Evolutionary conservation across 2,888 invertebrate species (phyloP), one percentile per base, ranked within the genome.

Genomic region (Beris morrisii): DNA sequence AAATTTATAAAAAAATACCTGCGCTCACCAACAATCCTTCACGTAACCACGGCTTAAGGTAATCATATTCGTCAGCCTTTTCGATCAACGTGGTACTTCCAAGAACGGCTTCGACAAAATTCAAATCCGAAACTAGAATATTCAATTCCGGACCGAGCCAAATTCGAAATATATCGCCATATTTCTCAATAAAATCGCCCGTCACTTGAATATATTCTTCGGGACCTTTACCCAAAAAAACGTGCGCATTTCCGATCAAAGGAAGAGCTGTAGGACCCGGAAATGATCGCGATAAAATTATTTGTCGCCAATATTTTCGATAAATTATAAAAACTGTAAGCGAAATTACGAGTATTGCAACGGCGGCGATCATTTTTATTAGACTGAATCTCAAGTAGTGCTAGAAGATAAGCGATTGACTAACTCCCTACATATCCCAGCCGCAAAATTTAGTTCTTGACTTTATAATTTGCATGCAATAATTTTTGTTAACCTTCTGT

Each of bases 21-120:
- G 72, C 74, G 28, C 85, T 83, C 1, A 85, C 83, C 0, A 87
- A 80, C 0, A 87, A 80, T 1, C 87, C 87, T 64, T 84, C 81
- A 11, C 83, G 82, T 1, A 85, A 76, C 85, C 85, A 85, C 0
- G 82, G 79, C 31, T 76, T 75, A 7, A 85, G 61, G 2, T 78
- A 79, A 3, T 77, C 73, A 71, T 86, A 86, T 1, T 84, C 82
- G 32, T 73, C 75, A 1, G 84, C 83, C 76, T 88, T 88, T 50
- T 84, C 84, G 44, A 84, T 82, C 46, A 82, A 66, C 4, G 53
- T 67, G 4, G 74, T 73, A 65, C 73, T 73, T 50, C 71, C 68
- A 32, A 80, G 65, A 1, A 80, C 64, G 1, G 71, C 66, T 68
- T 80, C 79, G 2, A 77, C 68, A 71, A 76, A 75, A 54, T 76